Conservation (phyloP, 2,113 vertebrate species). For the Pyrgilauda ruficollis region DNA sequence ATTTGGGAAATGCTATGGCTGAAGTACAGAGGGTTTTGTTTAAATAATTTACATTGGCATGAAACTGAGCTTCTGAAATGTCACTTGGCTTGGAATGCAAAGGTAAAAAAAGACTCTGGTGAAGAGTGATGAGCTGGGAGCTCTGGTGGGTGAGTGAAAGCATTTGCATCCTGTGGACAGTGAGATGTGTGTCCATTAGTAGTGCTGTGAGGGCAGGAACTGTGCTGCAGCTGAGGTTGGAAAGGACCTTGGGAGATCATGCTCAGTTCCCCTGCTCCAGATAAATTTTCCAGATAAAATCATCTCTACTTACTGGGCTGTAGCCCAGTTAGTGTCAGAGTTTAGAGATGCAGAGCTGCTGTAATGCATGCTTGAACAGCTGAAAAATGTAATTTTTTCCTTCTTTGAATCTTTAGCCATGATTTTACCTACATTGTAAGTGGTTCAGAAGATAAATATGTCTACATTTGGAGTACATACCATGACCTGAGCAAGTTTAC, state of each 20-base stretch:
- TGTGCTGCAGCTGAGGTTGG: background rate
- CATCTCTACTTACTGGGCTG: background rate
- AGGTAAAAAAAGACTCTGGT: background rate
- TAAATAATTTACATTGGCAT: background rate
- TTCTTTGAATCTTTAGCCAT: slow-evolving; percentile 77
- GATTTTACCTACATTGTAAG: slow-evolving; percentile 97
- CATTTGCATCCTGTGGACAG: background rate
- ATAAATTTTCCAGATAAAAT: background rate
- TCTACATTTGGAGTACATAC: slow-evolving; percentile 99
- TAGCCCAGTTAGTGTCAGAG: background rate
- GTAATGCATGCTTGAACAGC: background rate
- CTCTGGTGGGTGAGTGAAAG: background rate
- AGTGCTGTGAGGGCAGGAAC: background rate
- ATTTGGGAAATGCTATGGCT: background rate
- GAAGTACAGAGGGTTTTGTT: background rate
- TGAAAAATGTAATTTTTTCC: background rate
- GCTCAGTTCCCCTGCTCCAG: background rate
- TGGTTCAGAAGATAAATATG: slow-evolving; percentile 96
- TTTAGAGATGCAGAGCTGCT: background rate
- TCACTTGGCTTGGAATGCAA: background rate
- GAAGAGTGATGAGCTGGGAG: background rate
- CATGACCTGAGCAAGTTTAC: slow-evolving; percentile 98
- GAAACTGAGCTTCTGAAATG: background rate
- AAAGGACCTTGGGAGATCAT: background rate
- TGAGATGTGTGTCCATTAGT: background rate